A percentile compares a stretch with the other conserved stretches of the same genome.
Conservation (phyloP, 2,888 invertebrate genomes). For the Mimumesa dahlbomi region DNA sequence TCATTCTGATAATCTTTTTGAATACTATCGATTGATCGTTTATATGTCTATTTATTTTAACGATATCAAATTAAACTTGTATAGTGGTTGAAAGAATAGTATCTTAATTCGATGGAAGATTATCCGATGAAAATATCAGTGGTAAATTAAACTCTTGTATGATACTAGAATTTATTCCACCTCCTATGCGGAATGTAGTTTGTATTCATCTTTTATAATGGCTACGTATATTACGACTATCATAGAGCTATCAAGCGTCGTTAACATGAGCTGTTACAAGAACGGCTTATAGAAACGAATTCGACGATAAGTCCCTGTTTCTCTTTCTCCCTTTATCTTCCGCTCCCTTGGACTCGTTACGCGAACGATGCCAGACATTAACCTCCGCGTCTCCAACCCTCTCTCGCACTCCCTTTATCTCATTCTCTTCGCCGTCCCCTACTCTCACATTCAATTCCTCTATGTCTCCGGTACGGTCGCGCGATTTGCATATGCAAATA, state of each 20-base stretch:
- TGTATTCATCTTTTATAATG: slow-evolving; percentile 1
- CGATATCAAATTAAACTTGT: too few relatives aligned
- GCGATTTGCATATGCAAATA: slow-evolving; percentile 79
- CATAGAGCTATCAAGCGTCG: slow-evolving; percentile 54
- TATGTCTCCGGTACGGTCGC: slow-evolving; percentile 51
- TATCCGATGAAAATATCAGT: slow-evolving; percentile 38
- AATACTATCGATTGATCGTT: too few relatives aligned
- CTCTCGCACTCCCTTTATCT: slow-evolving; percentile 12
- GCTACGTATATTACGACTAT: slow-evolving; percentile 21
- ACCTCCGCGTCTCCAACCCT: slow-evolving; percentile 49
- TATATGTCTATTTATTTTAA: too few relatives aligned
- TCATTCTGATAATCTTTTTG: too few relatives aligned
- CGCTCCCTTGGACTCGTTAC: slow-evolving; percentile 46
- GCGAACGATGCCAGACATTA: slow-evolving; percentile 45
- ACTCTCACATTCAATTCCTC: slow-evolving; percentile 31
- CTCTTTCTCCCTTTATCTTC: slow-evolving; percentile 52
- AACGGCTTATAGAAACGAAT: slow-evolving; percentile 61
- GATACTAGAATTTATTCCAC: slow-evolving; percentile 5
- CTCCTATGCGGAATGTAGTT: slow-evolving; percentile 6
- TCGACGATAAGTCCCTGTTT: slow-evolving; percentile 57
- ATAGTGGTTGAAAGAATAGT: too few relatives aligned
- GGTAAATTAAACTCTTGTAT: slow-evolving; percentile 28
- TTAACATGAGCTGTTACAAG: slow-evolving; percentile 61
- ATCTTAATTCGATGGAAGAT: slow-evolving; percentile 34
- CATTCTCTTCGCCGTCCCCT: slow-evolving; percentile 5